A percentile compares a stretch with the other conserved stretches of the same genome.
Evolutionary conservation across 2,888 invertebrate genomes (phyloP).

Genomic region (Agrotis clavis): DNA sequence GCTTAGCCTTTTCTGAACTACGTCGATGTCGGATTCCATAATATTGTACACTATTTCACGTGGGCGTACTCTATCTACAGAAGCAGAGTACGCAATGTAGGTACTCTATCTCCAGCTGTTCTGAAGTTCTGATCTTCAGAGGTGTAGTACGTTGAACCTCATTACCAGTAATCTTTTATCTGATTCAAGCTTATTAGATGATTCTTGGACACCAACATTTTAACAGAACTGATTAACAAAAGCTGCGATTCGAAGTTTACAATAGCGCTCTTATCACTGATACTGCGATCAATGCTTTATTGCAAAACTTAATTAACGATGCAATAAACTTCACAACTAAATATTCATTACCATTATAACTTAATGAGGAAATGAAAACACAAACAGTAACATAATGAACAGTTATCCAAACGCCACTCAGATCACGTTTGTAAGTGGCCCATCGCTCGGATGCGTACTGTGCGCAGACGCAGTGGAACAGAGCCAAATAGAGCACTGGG

Average conservation of each 20-base stretch:
- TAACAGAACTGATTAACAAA: no score
- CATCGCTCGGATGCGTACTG: slow-evolving; percentile 39
- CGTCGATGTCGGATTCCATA: no score
- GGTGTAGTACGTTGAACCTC: neutral
- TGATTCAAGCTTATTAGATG: no score
- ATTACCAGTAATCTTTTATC: neutral
- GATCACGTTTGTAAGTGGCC: slow-evolving; percentile 60
- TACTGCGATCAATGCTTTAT: no score
- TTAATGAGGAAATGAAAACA: slow-evolving; percentile 41
- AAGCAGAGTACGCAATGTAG: no score
- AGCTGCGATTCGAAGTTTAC: no score
- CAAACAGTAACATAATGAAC: slow-evolving; percentile 50
- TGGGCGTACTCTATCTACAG: no score
- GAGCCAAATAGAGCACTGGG: slow-evolving; percentile 69
- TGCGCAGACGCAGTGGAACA: slow-evolving; percentile 48
- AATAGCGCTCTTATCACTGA: no score
- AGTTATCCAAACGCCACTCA: slow-evolving; percentile 56
- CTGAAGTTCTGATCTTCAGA: neutral
- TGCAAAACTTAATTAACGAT: neutral
- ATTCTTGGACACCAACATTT: no score
- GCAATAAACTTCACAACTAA: neutral
- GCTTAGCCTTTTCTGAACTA: no score
- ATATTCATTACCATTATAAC: neutral
- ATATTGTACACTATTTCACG: no score
- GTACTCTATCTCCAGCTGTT: no score